Conservation (phyloP, 2,888 invertebrate genomes). For the Drosophila neotestacea region DNA sequence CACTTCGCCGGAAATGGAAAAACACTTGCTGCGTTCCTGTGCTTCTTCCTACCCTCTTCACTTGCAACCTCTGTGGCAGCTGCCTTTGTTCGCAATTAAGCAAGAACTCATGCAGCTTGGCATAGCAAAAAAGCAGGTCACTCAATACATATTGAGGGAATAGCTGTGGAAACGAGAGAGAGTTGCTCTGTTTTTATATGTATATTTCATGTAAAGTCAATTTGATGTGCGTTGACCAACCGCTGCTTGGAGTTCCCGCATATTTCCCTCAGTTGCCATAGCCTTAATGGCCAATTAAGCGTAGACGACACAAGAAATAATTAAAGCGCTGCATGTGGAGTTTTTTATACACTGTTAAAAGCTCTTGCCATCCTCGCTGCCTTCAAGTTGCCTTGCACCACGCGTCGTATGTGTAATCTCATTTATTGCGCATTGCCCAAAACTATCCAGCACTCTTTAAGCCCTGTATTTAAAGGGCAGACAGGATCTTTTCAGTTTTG, state of each 20-base stretch:
- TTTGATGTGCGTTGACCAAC: conserved; percentile 65
- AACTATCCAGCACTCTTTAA: conserved; percentile 52
- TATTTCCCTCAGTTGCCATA: not conserved
- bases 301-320: conserved; percentile 85
- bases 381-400: conserved; percentile 21
- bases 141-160: conserved; percentile 56
- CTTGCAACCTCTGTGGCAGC: conserved; percentile 4
- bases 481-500: no score
- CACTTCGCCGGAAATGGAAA: conserved; percentile 74
- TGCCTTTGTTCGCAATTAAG: conserved; percentile 71
- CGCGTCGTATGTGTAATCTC: conserved; percentile 54
- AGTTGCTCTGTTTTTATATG: conserved; percentile 49
- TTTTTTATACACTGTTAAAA: conserved; percentile 37
- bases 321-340: conserved; percentile 84
- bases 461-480: not conserved
- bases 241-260: conserved; percentile 55
- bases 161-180: not conserved
- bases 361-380: conserved; percentile 14
- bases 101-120: conserved; percentile 72
- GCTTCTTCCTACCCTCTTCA: not conserved
- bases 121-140: conserved; percentile 64
- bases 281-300: conserved; percentile 85
- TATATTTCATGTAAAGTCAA: conserved; percentile 78
- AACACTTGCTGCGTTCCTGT: conserved; percentile 61
- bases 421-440: conserved; percentile 42